Percentiles rank a stretch among this genome's conserved stretches.
Conservation (phyloP, 2,797 vertebrate species). For the Amazona ochrocephala region DNA sequence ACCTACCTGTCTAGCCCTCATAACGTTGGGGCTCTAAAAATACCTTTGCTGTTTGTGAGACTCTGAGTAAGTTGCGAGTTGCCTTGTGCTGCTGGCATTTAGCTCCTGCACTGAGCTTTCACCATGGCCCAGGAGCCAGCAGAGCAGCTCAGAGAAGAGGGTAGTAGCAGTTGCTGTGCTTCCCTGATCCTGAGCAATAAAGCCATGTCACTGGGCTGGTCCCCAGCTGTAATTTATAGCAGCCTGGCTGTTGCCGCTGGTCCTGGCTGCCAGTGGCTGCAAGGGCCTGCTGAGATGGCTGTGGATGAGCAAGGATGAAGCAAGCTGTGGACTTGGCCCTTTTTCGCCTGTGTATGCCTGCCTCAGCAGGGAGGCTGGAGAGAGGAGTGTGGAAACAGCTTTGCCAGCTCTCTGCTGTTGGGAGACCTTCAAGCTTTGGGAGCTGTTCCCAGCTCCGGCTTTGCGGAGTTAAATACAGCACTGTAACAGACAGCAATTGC, state of each 20-base stretch:
- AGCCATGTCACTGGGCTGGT: background rate
- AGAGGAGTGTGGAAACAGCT: background rate
- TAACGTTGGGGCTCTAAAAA: background rate
- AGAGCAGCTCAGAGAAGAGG: background rate
- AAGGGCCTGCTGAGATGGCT: constrained; percentile 45
- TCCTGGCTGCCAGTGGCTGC: background rate
- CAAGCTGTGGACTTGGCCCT: constrained; percentile 52
- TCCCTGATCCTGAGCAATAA: constrained; percentile 3
- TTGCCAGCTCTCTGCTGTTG: constrained; percentile 22
- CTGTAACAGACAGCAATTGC: background rate
- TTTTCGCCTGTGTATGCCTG: background rate
- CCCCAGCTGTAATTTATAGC: background rate
- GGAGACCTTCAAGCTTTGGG: constrained; percentile 36
- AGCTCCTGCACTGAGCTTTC: background rate
- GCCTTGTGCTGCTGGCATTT: background rate
- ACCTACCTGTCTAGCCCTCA: fast-evolving
- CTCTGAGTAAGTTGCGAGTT: background rate
- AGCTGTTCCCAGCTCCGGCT: background rate
- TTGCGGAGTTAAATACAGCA: background rate
- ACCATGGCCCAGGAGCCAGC: background rate
- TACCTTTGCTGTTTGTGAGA: background rate
- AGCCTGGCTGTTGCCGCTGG: background rate
- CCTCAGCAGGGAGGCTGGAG: constrained; percentile 19
- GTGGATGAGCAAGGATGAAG: constrained; percentile 40
- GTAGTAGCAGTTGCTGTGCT: background rate